Percentiles rank a stretch among this genome's conserved stretches.
These are phyloP conservation scores for Melikaiella ostensackeni DNA, from an alignment of 2,888 invertebrate genomes.

Conservation along the genomic window DNA sequence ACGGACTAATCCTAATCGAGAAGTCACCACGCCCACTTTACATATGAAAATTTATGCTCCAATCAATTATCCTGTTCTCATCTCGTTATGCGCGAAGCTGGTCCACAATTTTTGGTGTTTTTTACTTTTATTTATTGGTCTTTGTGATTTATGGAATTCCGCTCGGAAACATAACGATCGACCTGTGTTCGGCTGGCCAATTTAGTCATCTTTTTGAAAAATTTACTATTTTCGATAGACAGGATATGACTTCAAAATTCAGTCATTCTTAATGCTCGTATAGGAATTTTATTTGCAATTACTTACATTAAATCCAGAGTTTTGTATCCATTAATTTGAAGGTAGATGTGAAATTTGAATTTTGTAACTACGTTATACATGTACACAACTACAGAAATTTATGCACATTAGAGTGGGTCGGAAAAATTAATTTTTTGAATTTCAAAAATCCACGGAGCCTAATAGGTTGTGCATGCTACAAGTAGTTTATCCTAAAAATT, in stretches of 20 bases:
- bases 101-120: conserved; percentile 17
- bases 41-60: conserved; percentile 59
- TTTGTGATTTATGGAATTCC: conserved; percentile 24
- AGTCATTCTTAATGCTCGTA: too few relatives aligned
- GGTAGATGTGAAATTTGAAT: too few relatives aligned
- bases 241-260: neutral
- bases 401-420: too few relatives aligned
- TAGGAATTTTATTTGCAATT: too few relatives aligned
- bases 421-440: too few relatives aligned
- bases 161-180: neutral
- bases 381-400: too few relatives aligned
- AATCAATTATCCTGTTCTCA: conserved; percentile 57
- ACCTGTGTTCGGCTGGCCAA: neutral
- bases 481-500: too few relatives aligned
- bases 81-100: conserved; percentile 17
- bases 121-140: conserved; percentile 15
- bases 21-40: conserved; percentile 58
- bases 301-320: too few relatives aligned
- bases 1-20: conserved; percentile 53
- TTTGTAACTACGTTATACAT: too few relatives aligned
- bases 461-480: too few relatives aligned
- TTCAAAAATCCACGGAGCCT: too few relatives aligned
- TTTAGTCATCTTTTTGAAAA: neutral
- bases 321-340: too few relatives aligned
- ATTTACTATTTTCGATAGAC: neutral